Base-by-base conservation (phyloP, 2,888 invertebrate genomes). In the Galerucella calmariensis region DNA sequence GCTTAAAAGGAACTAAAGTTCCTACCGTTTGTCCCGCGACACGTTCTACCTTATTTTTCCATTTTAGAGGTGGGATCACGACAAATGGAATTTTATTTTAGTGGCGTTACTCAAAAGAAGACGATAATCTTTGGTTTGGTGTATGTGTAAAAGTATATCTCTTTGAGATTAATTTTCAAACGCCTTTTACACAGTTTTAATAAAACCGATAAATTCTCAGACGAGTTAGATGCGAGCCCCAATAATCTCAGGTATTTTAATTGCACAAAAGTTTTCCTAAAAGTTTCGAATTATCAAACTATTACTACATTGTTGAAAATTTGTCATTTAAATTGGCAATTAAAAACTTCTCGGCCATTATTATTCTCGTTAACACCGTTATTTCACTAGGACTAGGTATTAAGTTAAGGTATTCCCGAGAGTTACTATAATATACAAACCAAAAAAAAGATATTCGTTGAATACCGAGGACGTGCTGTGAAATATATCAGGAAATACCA, bases 251-350 rank as follows among this genome's bases (percentile, higher is more conserved):
- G 53, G 53, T 53, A 53, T 53, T 53, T 53, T 53, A 53, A 53
- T 53, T 53, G 53, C 16, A 16, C n/a, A 53, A 53, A 53, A 53
- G 5, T 53, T 53, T 1, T 16, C 53, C 9, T 53, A 14, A 53
- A 53, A 53, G n/a, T 53, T 16, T 16, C 14, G 16, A 53, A 16
- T 8, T 14, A n/a, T 12, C 53, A 16, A 16, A 53, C 53, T 53
- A 53, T 53, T 53, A 35, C 35, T 35, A 48, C 11, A 48, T 48
- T 48, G 48, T 48, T 2, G 16, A 16, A 53, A 16, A 53, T 53
- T 6, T 16, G 53, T 53, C 53, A 16, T 53, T 53, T 53, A 53
- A 53, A 53, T 53, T 53, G 53, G 53, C 53, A n/a, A 53, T 53
- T 53, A 16, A 53, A 53, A 53, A 53, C 53, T 53, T 53, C 16